Evolutionary conservation across 2,797 vertebrate species (phyloP), one percentile per base, ranked within the genome.

Genomic region (Limosa lapponica): DNA sequence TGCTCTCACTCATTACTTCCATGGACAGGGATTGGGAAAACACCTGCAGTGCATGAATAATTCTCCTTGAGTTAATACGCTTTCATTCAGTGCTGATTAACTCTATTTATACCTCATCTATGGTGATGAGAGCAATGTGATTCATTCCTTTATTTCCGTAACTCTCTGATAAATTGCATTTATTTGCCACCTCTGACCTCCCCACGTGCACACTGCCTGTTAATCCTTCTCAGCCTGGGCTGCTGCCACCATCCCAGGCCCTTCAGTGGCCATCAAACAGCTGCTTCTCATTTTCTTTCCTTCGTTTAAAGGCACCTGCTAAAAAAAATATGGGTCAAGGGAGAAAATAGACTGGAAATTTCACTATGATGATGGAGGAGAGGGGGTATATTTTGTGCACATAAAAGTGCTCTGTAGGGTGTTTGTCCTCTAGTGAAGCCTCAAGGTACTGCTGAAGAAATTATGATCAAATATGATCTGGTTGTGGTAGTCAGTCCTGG

Each of bases 21-120:
- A 95, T 19, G 78, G 91, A 88, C 87, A 88, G 80, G 85, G 87
- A 91, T 6, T 69, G 80, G 89, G 89, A 96, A 90, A 92, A 92
- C 95, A 96, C 96, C 94, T 95, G 94, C 95, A 93, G 90, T 74
- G 91, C 89, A 90, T 95, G 94, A 96, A 95, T 97, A 96, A 95
- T 95, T 96, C 95, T 97, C 72, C 95, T 93, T 95, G 87, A 95
- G 65, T 94, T 96, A 97, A 95, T 91, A 80, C 62, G 78, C 80
- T 94, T 93, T 93, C 87, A 91, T 91, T 95, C 93, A 90, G 80
- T 79, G 80, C 55, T 91, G 95, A 90, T 97, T 96, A 96, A 97
- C 95, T 95, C 93, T 94, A 95, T 96, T 95, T 95, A 95, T 92
- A 78, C 94, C 77, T 89, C 86, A 88, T 95, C 82, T 86, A 23